phyloP scores from a whole-genome alignment of 2,113 vertebrate genomes.

The Octodon degus region DNA sequence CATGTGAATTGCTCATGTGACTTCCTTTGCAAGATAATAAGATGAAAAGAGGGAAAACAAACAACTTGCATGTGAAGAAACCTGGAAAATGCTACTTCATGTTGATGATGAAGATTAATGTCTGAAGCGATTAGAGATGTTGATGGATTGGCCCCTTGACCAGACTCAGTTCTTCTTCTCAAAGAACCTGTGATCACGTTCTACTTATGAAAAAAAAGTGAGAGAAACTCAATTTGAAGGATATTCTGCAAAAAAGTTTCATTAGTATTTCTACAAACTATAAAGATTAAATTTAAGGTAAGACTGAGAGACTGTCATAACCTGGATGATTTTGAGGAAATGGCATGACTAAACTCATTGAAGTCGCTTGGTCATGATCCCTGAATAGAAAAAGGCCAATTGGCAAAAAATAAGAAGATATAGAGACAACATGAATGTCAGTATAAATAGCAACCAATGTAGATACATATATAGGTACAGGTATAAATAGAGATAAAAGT shows the following conservation, averaged over 20 bases:
- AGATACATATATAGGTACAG: neutral
- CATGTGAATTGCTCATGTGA: neutral
- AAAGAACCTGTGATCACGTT: neutral
- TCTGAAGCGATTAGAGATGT: neutral
- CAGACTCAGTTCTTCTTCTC: neutral
- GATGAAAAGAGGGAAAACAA: neutral
- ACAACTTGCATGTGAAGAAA: neutral
- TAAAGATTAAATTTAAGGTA: neutral
- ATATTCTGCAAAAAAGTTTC: neutral
- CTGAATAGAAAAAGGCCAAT: neutral
- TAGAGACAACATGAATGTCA: neutral
- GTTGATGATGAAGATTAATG: neutral
- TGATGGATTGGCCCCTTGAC: neutral
- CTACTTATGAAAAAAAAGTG: neutral
- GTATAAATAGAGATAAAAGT: neutral
- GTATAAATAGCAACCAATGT: neutral
- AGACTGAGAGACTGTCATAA: neutral
- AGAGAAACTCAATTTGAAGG: neutral
- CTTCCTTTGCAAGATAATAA: neutral
- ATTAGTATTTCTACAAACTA: neutral
- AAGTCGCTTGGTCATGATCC: neutral
- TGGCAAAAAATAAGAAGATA: neutral
- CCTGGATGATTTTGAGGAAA: neutral
- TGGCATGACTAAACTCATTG: neutral
- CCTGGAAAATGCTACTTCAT: neutral